Conservation (phyloP, 2,113 vertebrate genomes). For the Quiscalus mexicanus region DNA sequence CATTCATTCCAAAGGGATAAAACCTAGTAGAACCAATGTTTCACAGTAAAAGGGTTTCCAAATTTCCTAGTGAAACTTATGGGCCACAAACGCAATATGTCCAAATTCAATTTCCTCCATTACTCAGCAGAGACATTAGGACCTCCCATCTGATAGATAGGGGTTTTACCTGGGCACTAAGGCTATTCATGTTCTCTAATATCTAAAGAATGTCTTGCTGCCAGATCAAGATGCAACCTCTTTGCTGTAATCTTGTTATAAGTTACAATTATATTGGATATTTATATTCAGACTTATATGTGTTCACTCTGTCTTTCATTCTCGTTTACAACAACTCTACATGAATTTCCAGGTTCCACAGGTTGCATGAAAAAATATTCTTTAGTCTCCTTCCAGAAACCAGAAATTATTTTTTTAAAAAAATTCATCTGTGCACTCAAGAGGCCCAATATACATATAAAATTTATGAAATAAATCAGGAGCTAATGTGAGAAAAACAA, state of each 20-base stretch:
- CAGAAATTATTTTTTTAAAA: not conserved
- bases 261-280: not conserved
- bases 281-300: not conserved
- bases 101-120: not conserved
- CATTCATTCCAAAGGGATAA: not conserved
- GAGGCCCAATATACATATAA: not conserved
- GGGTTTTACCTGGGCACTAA: not conserved
- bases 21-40: not conserved
- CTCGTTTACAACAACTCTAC: rapidly evolving
- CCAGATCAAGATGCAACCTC: not conserved
- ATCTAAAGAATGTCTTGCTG: not conserved
- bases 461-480: not conserved
- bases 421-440: not conserved
- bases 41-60: not conserved
- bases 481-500: not conserved
- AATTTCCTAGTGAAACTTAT: not conserved
- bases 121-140: not conserved
- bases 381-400: not conserved
- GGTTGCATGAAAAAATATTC: not conserved
- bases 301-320: not conserved
- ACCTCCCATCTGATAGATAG: not conserved
- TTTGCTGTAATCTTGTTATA: not conserved
- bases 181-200: not conserved
- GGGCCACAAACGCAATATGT: not conserved
- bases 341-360: not conserved